Base-by-base conservation (phyloP, 1,140 invertebrate genomes). In the Drosophila pandora region DNA sequence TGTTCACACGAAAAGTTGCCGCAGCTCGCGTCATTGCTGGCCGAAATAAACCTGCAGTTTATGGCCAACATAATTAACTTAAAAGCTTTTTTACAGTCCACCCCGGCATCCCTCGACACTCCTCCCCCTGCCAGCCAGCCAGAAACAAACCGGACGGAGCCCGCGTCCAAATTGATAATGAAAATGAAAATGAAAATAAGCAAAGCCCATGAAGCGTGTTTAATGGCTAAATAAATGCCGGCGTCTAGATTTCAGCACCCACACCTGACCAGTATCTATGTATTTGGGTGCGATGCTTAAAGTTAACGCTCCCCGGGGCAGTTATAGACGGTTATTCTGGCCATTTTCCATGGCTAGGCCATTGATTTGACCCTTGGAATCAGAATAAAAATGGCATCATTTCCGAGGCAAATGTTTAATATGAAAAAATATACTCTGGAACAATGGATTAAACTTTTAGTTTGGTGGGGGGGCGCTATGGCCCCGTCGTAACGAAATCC, bases 101-200 rank as follows among this genome's bases (percentile, higher is more conserved):
- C 45, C 34, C 49, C 5, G 28, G 1, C 10, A 10, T n/a, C 6
- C 25, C 25, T 6, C 12, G 13, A 17, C 49, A 32, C 10, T 22
- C 49, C 62, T 8, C 53, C 53, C n/a, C 32, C 67, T 17, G 17
- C 17, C 28, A 17, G 45, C 7, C 23, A 23, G 10, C 50, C 12
- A 13, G 2, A 43, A 21, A 13, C 13, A 25, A 70, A 55, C 67
- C 61, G 71, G 70, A 64, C 60, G 41, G 34, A 49, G 79, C 64
- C 49, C 78, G 74, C 82, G 79, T 67, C 69, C 68, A 89, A 88
- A 88, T 87, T 88, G 83, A 87, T 83, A 87, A 87, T 87, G 83
- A 89, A 87, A 89, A 88, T 87, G 83, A 89, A 87, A 89, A 88
- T 83, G 83, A 89, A 89, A 89, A 88, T 83, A 89, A 73, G 72